Evolutionary conservation across 2,888 invertebrate species (phyloP).

Genomic region (Creontiades dilutus): DNA sequence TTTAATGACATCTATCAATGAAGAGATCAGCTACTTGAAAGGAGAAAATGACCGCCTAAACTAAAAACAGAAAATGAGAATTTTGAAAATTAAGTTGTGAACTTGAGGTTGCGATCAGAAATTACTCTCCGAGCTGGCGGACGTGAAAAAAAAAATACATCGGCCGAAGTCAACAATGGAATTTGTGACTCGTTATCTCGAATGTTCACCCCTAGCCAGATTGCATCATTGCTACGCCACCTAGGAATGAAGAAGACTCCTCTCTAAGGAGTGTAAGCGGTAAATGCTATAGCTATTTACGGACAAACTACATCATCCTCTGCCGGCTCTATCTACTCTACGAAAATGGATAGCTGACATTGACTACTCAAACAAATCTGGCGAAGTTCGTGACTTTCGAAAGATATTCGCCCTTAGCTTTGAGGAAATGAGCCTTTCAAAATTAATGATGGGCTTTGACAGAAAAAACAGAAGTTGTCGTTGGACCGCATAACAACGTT

Average conservation of each 20-base stretch:
- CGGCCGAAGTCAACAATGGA: background rate
- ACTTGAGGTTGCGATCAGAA: background rate
- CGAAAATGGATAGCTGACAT: background rate
- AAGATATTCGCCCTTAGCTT: slow-evolving; percentile 6
- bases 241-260: background rate
- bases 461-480: background rate
- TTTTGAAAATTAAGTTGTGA: too few species aligned
- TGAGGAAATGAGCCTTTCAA: slow-evolving; percentile 9
- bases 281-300: background rate
- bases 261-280: too few species aligned
- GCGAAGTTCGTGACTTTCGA: background rate
- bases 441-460: background rate
- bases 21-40: too few species aligned
- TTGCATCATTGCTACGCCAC: background rate
- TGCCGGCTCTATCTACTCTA: background rate
- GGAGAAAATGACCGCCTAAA: too few species aligned
- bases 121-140: background rate
- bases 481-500: background rate
- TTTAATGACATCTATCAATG: too few species aligned
- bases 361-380: background rate
- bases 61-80: too few species aligned
- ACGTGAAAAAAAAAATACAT: background rate
- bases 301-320: too few species aligned
- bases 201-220: background rate
- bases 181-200: background rate